Percentiles rank a stretch among this genome's conserved stretches.
These are phyloP conservation scores for Turdus rufiventris DNA, from an alignment of 2,113 vertebrate species.

Conservation along the genomic window DNA sequence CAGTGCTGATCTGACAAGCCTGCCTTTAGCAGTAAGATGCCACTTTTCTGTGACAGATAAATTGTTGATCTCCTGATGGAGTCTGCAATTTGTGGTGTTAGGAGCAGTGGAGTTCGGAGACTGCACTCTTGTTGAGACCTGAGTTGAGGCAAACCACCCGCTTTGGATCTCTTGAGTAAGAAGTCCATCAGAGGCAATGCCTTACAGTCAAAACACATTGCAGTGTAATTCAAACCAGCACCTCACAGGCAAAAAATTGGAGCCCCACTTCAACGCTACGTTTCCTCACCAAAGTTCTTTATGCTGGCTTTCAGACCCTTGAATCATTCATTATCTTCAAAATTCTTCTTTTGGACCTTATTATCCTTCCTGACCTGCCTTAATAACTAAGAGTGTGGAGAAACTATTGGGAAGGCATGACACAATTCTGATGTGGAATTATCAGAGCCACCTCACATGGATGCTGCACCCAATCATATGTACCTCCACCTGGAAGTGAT, in stretches of 20 bases:
- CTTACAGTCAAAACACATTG: not conserved
- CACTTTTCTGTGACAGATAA: slow-evolving; percentile 32
- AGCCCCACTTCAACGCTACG: not conserved
- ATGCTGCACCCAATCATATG: not conserved
- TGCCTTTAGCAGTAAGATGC: not conserved
- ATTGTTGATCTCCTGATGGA: slow-evolving; percentile 20
- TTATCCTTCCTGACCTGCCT: not conserved
- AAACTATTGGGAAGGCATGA: not conserved
- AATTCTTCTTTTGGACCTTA: not conserved
- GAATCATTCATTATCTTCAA: not conserved
- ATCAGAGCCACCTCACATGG: not conserved
- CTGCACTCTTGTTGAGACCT: not conserved
- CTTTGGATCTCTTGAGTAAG: not conserved
- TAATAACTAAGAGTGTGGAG: fast-evolving
- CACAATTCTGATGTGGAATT: not conserved
- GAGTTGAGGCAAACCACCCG: not conserved
- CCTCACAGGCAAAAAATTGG: not conserved
- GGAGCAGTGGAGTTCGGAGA: not conserved
- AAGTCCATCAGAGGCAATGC: not conserved
- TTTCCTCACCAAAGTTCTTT: not conserved
- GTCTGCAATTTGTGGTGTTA: not conserved
- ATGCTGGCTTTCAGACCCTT: not conserved
- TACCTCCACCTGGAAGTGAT: not conserved
- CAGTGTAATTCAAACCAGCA: not conserved
- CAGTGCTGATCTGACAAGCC: not conserved